phyloP scores from a whole-genome alignment of 2,888 invertebrate species.

The Tanytarsus gracilentus region DNA sequence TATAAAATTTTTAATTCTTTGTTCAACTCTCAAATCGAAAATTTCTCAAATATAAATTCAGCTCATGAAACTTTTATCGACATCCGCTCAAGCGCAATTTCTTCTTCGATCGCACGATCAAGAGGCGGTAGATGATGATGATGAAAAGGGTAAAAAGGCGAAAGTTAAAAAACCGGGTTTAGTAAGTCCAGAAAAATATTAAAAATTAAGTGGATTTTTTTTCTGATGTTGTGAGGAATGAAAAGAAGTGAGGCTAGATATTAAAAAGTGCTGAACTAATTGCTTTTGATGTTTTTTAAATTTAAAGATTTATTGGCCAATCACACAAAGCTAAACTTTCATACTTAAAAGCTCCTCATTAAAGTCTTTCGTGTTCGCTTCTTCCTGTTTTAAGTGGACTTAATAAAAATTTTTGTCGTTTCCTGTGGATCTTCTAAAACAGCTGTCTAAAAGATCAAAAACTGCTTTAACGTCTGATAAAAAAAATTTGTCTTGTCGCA shows the following conservation, averaged over 20 bases:
- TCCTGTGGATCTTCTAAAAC: neutral
- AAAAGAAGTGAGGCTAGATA: too few relatives aligned
- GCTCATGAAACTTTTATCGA: constrained; percentile 18
- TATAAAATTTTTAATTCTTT: too few relatives aligned
- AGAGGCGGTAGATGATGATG: neutral
- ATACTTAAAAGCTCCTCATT: too few relatives aligned
- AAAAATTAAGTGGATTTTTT: neutral
- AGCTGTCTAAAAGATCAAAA: neutral
- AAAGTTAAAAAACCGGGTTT: constrained; percentile 16
- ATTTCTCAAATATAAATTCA: too few relatives aligned
- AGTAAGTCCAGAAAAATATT: neutral
- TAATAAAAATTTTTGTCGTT: too few relatives aligned
- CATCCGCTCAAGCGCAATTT: constrained; percentile 22
- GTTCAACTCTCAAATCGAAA: too few relatives aligned
- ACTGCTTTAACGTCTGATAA: neutral
- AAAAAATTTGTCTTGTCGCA: neutral
- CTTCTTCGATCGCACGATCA: neutral
- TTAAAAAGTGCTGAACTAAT: too few relatives aligned
- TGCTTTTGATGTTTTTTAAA: too few relatives aligned
- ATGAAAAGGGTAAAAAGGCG: constrained; percentile 17
- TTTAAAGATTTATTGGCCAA: too few relatives aligned
- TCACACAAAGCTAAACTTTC: too few relatives aligned
- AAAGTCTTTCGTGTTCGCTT: too few relatives aligned
- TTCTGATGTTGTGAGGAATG: neutral
- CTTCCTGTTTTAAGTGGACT: too few relatives aligned